A percentile compares a stretch with the other conserved stretches of the same genome.
Evolutionary conservation across 2,113 vertebrate genomes (phyloP).

Genomic region (Tricholaema leucomelas): DNA sequence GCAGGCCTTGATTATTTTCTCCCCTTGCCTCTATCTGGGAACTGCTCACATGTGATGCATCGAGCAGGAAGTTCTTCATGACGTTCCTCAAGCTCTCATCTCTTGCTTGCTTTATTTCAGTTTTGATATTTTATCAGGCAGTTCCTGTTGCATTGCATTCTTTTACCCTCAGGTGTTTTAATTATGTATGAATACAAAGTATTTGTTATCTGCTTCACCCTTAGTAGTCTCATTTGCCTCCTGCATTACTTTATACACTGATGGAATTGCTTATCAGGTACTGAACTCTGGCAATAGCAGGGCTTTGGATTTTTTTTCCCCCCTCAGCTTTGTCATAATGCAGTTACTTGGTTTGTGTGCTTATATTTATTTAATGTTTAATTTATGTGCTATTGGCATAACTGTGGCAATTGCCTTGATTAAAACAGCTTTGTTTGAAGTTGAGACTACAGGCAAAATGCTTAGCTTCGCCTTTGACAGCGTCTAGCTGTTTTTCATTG

Average conservation of each 20-base stretch:
- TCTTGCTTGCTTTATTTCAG: not conserved
- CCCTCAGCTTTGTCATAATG: not conserved
- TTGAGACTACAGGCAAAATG: conserved; percentile 25
- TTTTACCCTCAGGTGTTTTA: not conserved
- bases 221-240: not conserved
- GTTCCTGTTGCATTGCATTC: not conserved
- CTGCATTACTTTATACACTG: not conserved
- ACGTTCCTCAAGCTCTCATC: not conserved
- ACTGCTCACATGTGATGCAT: not conserved
- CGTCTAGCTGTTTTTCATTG: not conserved
- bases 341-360: not conserved
- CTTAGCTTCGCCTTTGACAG: not conserved
- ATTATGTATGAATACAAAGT: not conserved
- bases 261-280: not conserved
- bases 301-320: not conserved
- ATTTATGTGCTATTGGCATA: conserved; percentile 17
- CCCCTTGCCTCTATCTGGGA: not conserved
- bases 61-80: not conserved
- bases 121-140: not conserved
- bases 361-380: conserved; percentile 12
- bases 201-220: not conserved
- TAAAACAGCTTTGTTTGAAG: conserved; percentile 48
- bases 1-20: not conserved
- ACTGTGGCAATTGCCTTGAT: conserved; percentile 17
- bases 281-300: not conserved